Conservation (phyloP, 2,888 invertebrate genomes). For the Craniophora ligustri region DNA sequence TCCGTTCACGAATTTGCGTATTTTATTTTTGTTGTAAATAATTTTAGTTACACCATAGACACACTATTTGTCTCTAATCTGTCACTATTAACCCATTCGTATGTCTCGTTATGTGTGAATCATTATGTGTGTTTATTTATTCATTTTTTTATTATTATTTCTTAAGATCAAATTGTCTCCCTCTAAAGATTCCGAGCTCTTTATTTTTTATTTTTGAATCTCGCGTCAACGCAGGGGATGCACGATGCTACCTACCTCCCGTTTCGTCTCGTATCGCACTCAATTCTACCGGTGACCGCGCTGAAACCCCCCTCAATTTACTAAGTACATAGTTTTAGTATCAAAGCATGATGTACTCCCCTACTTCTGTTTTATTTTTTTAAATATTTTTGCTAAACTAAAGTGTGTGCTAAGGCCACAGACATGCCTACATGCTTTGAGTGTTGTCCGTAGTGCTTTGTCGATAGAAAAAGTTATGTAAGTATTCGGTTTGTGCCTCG, state of each 20-base stretch:
- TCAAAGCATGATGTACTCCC: slow-evolving; percentile 82
- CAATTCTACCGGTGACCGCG: slow-evolving; percentile 57
- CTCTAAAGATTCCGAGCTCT: slow-evolving; percentile 86
- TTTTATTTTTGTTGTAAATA: slow-evolving; percentile 71
- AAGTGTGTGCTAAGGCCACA: slow-evolving; percentile 70
- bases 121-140: slow-evolving; percentile 76
- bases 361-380: slow-evolving; percentile 61
- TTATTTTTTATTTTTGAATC: slow-evolving; percentile 68
- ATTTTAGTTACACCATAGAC: slow-evolving; percentile 71
- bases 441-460: slow-evolving; percentile 81
- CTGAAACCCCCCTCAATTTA: slow-evolving; percentile 46
- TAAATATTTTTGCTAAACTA: slow-evolving; percentile 61
- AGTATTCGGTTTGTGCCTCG: slow-evolving; percentile 65
- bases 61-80: slow-evolving; percentile 77
- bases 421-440: slow-evolving; percentile 80
- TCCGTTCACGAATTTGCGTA: slow-evolving; percentile 55
- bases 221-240: slow-evolving; percentile 88
- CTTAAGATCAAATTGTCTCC: slow-evolving; percentile 81
- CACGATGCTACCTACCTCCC: slow-evolving; percentile 87
- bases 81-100: slow-evolving; percentile 82
- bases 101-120: slow-evolving; percentile 72
- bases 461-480: slow-evolving; percentile 59
- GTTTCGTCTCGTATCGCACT: slow-evolving; percentile 62
- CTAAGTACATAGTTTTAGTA: slow-evolving; percentile 53
- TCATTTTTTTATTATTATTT: slow-evolving; percentile 60